Evolutionary conservation across 2,888 invertebrate species (phyloP).

Genomic region (Acleris holmiana): DNA sequence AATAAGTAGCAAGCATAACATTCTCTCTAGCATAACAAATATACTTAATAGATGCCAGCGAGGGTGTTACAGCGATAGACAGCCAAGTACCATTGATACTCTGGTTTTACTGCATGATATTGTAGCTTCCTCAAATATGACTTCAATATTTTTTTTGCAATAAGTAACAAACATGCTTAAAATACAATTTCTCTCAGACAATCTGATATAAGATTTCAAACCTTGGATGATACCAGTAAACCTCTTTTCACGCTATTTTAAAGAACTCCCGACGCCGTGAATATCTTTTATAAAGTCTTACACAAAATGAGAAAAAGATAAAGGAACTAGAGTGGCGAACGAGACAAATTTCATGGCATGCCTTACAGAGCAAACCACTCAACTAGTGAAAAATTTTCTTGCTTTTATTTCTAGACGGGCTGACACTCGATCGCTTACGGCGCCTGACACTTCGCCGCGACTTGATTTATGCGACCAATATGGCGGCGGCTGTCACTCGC

Average conservation of each 20-base stretch:
- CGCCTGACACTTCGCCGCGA: constrained; percentile 72
- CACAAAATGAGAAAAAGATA: constrained; percentile 40
- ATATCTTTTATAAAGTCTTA: constrained; percentile 35
- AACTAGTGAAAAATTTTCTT: constrained; percentile 75
- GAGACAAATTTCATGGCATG: constrained; percentile 77
- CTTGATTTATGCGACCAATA: constrained; percentile 84
- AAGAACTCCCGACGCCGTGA: constrained; percentile 27
- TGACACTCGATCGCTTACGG: constrained; percentile 83
- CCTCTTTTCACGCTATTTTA: constrained; percentile 19
- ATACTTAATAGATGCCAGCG: too few relatives aligned
- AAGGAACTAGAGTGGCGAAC: constrained; percentile 51
- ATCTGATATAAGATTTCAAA: too few relatives aligned
- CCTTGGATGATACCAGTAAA: too few relatives aligned
- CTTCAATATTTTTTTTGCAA: too few relatives aligned
- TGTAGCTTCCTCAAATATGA: too few relatives aligned
- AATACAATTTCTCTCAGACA: too few relatives aligned
- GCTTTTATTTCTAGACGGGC: constrained; percentile 79
- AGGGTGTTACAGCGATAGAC: too few relatives aligned
- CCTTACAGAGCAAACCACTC: constrained; percentile 76
- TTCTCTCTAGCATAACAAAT: too few relatives aligned
- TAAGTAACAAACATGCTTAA: too few relatives aligned
- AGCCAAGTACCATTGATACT: too few relatives aligned
- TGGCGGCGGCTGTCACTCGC: constrained; percentile 78
- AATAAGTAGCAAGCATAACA: too few relatives aligned
- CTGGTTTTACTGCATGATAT: too few relatives aligned